Conservation (phyloP, 2,797 vertebrate genomes). For the Sibirionetta formosa region DNA sequence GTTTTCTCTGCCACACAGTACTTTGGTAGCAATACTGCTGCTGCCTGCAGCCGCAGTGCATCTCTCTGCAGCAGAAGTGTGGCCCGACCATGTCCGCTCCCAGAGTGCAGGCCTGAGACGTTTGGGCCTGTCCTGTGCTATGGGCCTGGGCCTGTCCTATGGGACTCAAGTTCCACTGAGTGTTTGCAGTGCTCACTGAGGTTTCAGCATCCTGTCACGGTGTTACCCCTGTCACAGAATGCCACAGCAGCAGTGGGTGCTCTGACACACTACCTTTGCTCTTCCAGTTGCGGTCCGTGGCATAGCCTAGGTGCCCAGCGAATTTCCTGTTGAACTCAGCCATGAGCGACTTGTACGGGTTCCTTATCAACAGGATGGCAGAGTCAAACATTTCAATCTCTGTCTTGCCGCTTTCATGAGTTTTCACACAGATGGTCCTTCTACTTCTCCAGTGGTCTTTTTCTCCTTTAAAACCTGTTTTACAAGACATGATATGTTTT, state of each 20-base stretch:
- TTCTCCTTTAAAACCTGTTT: conserved; percentile 96
- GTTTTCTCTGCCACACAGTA: not conserved
- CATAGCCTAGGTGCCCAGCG: conserved; percentile 95
- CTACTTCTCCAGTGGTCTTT: conserved; percentile 98
- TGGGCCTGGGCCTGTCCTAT: not conserved
- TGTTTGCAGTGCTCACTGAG: accelerated
- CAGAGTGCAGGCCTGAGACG: accelerated
- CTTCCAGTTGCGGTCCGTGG: conserved; percentile 93
- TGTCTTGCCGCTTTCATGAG: conserved; percentile 94
- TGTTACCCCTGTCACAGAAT: accelerated
- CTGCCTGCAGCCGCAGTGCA: accelerated
- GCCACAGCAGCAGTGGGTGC: accelerated
- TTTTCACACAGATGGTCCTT: conserved; percentile 96
- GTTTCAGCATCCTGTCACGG: not conserved
- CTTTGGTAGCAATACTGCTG: accelerated
- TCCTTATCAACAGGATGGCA: conserved; percentile 93
- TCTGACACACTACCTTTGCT: conserved; percentile 86
- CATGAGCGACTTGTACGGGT: conserved; percentile 94
- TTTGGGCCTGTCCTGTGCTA: not conserved
- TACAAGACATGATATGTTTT: not conserved
- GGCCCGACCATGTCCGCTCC: accelerated
- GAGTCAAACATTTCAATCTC: conserved; percentile 97
- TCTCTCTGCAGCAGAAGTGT: accelerated
- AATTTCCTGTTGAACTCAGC: conserved; percentile 98
- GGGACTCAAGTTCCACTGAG: accelerated